Evolutionary conservation across 2,888 invertebrate genomes (phyloP).

Genomic region (Pheosia tremula): DNA sequence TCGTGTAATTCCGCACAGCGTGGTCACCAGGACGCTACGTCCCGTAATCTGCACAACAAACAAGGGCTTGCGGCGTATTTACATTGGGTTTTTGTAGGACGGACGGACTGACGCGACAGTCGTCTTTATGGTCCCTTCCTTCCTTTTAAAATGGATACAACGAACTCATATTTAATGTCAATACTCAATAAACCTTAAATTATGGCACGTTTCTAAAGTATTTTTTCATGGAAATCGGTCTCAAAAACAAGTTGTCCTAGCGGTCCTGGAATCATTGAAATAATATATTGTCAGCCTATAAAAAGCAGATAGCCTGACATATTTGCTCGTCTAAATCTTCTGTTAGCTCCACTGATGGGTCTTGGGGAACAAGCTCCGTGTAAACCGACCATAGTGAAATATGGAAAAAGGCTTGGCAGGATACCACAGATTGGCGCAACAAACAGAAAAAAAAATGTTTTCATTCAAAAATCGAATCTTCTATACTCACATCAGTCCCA

Average conservation of each 20-base stretch:
- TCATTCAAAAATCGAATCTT: conserved; percentile 38
- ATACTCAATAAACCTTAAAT: no score
- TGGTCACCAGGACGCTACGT: conserved; percentile 48
- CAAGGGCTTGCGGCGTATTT: conserved; percentile 55
- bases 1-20: conserved; percentile 12
- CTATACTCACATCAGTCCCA: conserved; percentile 37
- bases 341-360: no score
- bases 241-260: no score
- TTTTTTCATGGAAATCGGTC: no score
- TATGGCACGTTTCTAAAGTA: no score
- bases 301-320: no score
- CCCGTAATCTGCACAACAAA: conserved; percentile 64
- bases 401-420: no score
- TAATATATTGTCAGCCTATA: no score
- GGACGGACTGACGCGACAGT: neutral
- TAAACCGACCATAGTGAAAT: neutral
- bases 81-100: conserved; percentile 52
- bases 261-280: no score
- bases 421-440: neutral
- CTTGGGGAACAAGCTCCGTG: no score
- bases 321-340: no score
- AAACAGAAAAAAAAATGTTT: conserved; percentile 28
- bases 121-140: neutral
- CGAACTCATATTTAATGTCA: neutral
- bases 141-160: neutral